A percentile compares a stretch with the other conserved stretches of the same genome.
phyloP scores from a whole-genome alignment of 2,797 vertebrate genomes.

The Chromis chromis region DNA sequence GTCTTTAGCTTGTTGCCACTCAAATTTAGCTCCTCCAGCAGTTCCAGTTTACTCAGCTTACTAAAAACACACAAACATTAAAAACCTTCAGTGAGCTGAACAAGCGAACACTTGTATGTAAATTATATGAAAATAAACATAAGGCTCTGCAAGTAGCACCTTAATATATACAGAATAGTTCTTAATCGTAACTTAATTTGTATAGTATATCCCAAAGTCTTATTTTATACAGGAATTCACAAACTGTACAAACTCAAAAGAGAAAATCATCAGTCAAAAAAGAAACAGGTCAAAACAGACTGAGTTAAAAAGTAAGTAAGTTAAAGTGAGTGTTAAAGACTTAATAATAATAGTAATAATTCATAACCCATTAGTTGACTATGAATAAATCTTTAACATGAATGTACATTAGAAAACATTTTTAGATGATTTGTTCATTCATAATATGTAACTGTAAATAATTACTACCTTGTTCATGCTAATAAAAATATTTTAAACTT shows the following conservation, averaged over 20 bases:
- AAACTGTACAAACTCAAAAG: neutral
- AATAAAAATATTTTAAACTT: neutral
- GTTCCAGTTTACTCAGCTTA: constrained; percentile 94
- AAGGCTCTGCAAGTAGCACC: neutral
- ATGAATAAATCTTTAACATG: too few species aligned
- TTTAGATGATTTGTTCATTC: neutral
- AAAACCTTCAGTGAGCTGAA: neutral
- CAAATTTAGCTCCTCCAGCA: constrained; percentile 94
- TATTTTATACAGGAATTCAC: too few species aligned
- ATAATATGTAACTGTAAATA: neutral
- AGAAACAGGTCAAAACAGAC: neutral
- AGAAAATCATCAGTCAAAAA: too few species aligned
- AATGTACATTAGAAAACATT: too few species aligned
- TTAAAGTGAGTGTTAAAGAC: neutral
- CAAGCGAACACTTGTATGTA: neutral
- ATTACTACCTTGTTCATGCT: constrained; percentile 3
- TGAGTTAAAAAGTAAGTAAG: neutral
- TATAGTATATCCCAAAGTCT: too few species aligned
- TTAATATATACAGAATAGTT: neutral
- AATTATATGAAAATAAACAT: neutral
- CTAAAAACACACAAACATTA: constrained; percentile 74
- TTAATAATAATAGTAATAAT: too few species aligned
- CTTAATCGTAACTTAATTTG: neutral
- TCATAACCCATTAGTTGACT: too few species aligned
- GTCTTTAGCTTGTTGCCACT: constrained; percentile 96